Evolutionary conservation across 2,113 vertebrate genomes (phyloP).

Genomic region (Sturnira hondurensis): DNA sequence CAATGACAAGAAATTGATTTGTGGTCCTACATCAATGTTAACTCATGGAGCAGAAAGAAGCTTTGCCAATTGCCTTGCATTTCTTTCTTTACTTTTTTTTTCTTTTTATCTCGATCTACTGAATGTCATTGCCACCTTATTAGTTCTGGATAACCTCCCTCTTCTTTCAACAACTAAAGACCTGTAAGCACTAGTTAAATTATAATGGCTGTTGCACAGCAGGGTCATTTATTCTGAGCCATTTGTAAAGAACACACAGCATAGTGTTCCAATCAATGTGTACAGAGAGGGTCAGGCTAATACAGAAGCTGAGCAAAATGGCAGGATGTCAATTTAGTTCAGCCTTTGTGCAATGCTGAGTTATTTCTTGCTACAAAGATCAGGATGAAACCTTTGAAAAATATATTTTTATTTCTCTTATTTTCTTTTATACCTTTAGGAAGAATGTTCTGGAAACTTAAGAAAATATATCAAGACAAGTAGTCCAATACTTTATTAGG

Average conservation of each 20-base stretch:
- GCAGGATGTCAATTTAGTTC: constrained; percentile 42
- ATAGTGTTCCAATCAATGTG: constrained; percentile 43
- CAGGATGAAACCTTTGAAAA: constrained; percentile 14
- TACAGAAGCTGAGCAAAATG: constrained; percentile 60
- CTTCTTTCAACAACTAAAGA: constrained; percentile 43
- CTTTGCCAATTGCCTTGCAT: background rate
- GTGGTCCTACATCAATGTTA: background rate
- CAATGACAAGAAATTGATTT: constrained; percentile 13
- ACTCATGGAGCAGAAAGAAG: background rate
- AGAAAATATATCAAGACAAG: background rate
- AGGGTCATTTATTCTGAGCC: constrained; percentile 45
- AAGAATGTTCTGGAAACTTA: constrained; percentile 1
- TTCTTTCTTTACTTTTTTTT: background rate
- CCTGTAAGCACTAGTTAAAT: background rate
- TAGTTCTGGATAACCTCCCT: constrained; percentile 41
- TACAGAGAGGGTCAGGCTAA: constrained; percentile 45
- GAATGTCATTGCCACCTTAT: constrained; percentile 33
- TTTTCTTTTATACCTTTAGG: background rate
- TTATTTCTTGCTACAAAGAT: constrained; percentile 50
- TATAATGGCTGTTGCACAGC: constrained; percentile 46
- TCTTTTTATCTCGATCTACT: constrained; percentile 27
- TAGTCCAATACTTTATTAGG: too few relatives aligned
- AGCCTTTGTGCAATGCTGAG: constrained; percentile 23
- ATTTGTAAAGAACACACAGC: constrained; percentile 48
- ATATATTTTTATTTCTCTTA: background rate